Base-by-base conservation (phyloP, 2,113 vertebrate genomes). In the Conger conger region DNA sequence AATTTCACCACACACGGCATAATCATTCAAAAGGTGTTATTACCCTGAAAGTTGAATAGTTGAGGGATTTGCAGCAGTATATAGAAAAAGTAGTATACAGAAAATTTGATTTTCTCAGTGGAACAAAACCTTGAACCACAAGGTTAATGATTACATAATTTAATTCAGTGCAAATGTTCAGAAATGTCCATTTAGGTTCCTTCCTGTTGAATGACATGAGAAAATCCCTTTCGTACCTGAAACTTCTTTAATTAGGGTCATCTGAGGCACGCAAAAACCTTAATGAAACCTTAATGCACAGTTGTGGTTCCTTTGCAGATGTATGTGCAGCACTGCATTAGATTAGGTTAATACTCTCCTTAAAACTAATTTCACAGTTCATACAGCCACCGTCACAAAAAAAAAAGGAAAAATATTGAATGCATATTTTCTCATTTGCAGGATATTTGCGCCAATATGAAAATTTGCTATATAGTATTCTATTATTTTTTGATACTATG, bases 231-330 rank as follows among this genome's bases (percentile, higher is more conserved):
- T 79, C 18, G 45, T 85, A 50, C 60, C 81, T 83, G 77, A 88
- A 85, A 20, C 37, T 23, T 73, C 88, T 91, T 92, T 89, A 91
- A 90, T 90, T 79, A 54, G 87, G 86, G 81, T 89, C 33, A 86
- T 92, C 79, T 86, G 89, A 93, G 89, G 91, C 89, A 90, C 88
- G 88, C 68, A 86, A 90, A 91, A 85, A 91, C 85, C 84, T 83
- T 84, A 86, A 88, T 88, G 89, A 83, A 87, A 87, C 85, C 27
- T 2, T 2, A 73, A 6, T 11, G 68, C 27, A 33, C 27, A 73
- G 60, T n/a, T n/a, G 27, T 36, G 20, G 85, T 88, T 89, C 73
- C 81, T 11, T 60, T 86, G 83, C 86, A 88, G 15, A 18, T 57
- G 15, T 57, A 20, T 57, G 23, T 27, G 20, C 20, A 63, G 45